Percentiles rank a stretch among this genome's conserved stretches.
phyloP scores from a whole-genome alignment of 92 coral and sea anemone species.

The Paramuricea clavata region DNA sequence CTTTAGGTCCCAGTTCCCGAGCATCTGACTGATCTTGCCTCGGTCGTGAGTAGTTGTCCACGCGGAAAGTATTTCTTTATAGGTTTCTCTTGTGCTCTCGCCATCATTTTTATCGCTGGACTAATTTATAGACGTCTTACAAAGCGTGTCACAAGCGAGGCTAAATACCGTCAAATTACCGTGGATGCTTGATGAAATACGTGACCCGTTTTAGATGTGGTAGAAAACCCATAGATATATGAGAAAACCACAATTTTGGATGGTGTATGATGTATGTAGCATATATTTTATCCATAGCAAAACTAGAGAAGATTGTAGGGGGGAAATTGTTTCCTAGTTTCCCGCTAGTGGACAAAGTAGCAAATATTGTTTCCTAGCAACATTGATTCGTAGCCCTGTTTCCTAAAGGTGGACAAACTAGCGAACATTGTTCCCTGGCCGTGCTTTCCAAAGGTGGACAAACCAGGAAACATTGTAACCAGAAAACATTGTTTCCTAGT shows the following conservation, averaged over 20 bases:
- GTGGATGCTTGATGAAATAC: neutral
- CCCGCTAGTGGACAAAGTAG: neutral
- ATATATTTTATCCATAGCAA: neutral
- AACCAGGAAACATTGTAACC: neutral
- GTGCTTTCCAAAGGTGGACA: neutral
- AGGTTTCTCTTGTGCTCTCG: slow-evolving; percentile 88
- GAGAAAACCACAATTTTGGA: neutral
- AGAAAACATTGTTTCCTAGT: neutral
- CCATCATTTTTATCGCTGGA: slow-evolving; percentile 93
- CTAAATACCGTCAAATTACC: slow-evolving; percentile 77
- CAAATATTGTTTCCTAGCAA: no score
- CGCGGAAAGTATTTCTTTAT: slow-evolving; percentile 97
- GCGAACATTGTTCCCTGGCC: no score
- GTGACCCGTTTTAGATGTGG: neutral
- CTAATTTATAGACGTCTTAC: slow-evolving; percentile 91
- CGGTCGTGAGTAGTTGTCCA: slow-evolving; percentile 76
- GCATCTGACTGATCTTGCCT: slow-evolving; percentile 79
- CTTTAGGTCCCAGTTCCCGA: slow-evolving; percentile 71
- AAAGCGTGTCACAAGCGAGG: slow-evolving; percentile 85
- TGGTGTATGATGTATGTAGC: neutral
- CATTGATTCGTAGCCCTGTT: no score
- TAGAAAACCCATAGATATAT: no score
- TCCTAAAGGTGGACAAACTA: no score
- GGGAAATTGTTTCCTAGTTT: neutral
- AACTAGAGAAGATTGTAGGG: neutral